These are phyloP conservation scores for Acromyrmex charruanus DNA, from an alignment of 1,140 invertebrate genomes.

Conservation along the genomic window DNA sequence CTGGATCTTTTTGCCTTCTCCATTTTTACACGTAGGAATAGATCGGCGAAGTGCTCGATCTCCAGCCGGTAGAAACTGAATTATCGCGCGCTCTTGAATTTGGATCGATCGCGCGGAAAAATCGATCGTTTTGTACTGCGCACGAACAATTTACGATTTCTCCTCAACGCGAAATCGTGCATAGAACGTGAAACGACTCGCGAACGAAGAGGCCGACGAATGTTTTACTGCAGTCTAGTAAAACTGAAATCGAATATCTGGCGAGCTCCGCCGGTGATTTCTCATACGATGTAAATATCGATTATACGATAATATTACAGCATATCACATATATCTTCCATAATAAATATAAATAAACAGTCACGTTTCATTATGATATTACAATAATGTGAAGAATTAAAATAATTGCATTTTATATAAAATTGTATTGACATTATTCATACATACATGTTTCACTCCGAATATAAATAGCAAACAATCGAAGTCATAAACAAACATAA, in stretches of 20 bases:
- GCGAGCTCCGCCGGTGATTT: conserved; percentile 21
- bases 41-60: conserved; percentile 34
- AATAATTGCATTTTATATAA: neutral
- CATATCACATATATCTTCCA: neutral
- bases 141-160: conserved; percentile 64
- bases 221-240: conserved; percentile 22
- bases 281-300: neutral
- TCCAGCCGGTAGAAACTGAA: conserved; percentile 34
- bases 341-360: neutral
- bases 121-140: conserved; percentile 37
- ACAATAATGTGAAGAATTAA: neutral
- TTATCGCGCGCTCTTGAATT: conserved; percentile 38
- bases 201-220: conserved; percentile 16
- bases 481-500: conserved; percentile 4
- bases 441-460: neutral
- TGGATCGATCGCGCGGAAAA: conserved; percentile 58
- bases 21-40: conserved; percentile 18
- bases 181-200: conserved; percentile 43
- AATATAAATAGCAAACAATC: neutral
- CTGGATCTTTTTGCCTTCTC: neutral
- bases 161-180: conserved; percentile 56
- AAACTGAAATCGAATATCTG: conserved; percentile 43
- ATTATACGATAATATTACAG: neutral
- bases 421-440: neutral
- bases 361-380: neutral